Percentiles rank a stretch among this genome's conserved stretches.
These are phyloP conservation scores for Tetanocera ferruginea DNA, from an alignment of 2,888 invertebrate species.

Conservation along the genomic window DNA sequence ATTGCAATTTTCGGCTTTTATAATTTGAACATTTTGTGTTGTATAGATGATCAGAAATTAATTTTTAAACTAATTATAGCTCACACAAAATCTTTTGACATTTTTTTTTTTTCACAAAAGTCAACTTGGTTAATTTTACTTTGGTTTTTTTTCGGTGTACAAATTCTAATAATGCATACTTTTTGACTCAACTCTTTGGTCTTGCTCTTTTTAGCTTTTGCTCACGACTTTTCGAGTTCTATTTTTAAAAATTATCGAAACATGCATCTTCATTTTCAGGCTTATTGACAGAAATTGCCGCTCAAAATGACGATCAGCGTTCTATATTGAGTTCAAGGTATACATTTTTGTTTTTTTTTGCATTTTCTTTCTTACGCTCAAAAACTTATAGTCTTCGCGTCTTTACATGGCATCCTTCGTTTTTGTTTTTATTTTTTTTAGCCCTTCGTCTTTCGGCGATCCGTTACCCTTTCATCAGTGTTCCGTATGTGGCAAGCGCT, in stretches of 20 bases:
- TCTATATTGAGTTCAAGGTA: not conserved
- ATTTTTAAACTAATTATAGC: no score
- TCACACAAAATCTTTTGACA: no score
- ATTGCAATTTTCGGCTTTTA: no score
- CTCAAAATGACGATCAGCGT: not conserved
- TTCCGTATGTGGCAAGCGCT: not conserved
- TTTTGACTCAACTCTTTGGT: not conserved
- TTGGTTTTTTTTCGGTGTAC: not conserved
- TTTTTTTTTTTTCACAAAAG: no score
- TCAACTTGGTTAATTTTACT: no score
- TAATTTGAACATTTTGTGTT: no score
- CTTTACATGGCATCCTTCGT: not conserved
- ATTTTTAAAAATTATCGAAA: not conserved
- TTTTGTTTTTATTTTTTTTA: not conserved
- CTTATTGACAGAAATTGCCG: not conserved
- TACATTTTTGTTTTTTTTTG: not conserved
- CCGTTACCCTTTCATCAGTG: not conserved
- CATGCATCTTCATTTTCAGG: not conserved
- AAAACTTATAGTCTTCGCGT: not conserved
- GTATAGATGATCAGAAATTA: no score
- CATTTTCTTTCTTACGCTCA: not conserved
- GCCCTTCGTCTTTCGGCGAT: not conserved
- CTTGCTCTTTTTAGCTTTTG: constrained; percentile 5
- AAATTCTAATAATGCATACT: not conserved
- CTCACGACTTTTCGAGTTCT: not conserved